Percentiles rank a stretch among this genome's conserved stretches.
Evolutionary conservation across 2,888 invertebrate species (phyloP).

Genomic region (Amphipyra berbera): DNA sequence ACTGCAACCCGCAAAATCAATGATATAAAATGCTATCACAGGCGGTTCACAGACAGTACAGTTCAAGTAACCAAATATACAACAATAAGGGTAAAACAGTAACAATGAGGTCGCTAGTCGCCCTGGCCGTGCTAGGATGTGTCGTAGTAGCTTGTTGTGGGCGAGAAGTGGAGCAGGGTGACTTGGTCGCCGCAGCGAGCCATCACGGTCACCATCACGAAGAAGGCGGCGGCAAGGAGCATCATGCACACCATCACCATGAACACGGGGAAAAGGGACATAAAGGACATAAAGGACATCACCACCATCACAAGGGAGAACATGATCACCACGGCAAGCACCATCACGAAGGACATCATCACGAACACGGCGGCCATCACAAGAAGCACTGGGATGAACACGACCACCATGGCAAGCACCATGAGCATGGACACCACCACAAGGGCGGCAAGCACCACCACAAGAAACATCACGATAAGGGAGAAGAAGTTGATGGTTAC

Average conservation of each 20-base stretch:
- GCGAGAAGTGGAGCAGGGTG: constrained; percentile 79
- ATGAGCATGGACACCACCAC: constrained; percentile 94
- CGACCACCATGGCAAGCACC: constrained; percentile 93
- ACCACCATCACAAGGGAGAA: constrained; percentile 94
- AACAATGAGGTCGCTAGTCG: constrained; percentile 86
- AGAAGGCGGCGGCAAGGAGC: constrained; percentile 92
- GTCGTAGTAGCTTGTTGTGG: constrained; percentile 75
- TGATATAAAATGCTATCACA: constrained; percentile 85
- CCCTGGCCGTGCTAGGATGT: constrained; percentile 81
- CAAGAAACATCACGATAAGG: constrained; percentile 96
- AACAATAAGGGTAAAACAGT: constrained; percentile 68
- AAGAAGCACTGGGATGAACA: constrained; percentile 94
- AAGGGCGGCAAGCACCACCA: constrained; percentile 94
- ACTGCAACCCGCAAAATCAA: constrained; percentile 80
- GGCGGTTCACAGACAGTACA: constrained; percentile 78
- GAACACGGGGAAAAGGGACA: constrained; percentile 93
- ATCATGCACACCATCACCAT: constrained; percentile 92
- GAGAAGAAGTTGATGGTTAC: constrained; percentile 95
- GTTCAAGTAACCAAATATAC: constrained; percentile 77
- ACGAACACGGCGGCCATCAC: constrained; percentile 94
- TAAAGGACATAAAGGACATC: constrained; percentile 94
- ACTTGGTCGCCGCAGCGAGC: constrained; percentile 87
- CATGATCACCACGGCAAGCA: constrained; percentile 94
- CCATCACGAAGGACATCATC: constrained; percentile 93
- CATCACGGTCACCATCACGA: constrained; percentile 90